phyloP scores from a whole-genome alignment of 1,140 invertebrate species.

The Trichoplusia ni region DNA sequence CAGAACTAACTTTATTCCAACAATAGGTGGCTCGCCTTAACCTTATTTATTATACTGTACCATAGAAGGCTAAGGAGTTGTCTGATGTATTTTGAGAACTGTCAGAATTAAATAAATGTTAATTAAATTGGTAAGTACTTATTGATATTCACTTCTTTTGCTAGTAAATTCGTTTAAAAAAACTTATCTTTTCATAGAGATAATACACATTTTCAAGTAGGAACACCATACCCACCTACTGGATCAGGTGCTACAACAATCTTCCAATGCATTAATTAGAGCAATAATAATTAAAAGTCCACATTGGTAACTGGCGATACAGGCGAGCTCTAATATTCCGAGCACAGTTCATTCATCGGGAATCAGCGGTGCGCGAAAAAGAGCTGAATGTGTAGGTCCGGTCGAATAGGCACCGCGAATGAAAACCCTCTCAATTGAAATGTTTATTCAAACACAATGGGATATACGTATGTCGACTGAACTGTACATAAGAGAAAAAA shows the following conservation, averaged over 20 bases:
- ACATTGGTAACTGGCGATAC: slow-evolving; percentile 38
- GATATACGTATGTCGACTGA: slow-evolving; percentile 51
- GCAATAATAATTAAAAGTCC: slow-evolving; percentile 29
- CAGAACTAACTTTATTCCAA: slow-evolving; percentile 6
- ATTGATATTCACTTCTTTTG: too few relatives aligned
- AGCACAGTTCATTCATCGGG: slow-evolving; percentile 65
- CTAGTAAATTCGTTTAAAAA: too few relatives aligned
- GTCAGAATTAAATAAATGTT: slow-evolving; percentile 7
- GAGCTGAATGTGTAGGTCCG: slow-evolving; percentile 63
- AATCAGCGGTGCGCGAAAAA: slow-evolving; percentile 67
- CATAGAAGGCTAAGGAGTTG: background rate
- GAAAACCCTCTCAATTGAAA: slow-evolving; percentile 71
- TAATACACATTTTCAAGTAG: too few relatives aligned
- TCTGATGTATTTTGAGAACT: background rate
- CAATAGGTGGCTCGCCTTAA: slow-evolving; percentile 6
- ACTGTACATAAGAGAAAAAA: slow-evolving; percentile 34
- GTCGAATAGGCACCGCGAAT: slow-evolving; percentile 62
- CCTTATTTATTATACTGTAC: slow-evolving; percentile 17
- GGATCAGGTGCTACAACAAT: too few relatives aligned
- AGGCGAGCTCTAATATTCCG: slow-evolving; percentile 62
- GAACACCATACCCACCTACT: too few relatives aligned
- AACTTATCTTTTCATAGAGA: too few relatives aligned
- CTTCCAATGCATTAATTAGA: slow-evolving; percentile 1
- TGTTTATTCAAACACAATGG: slow-evolving; percentile 73
- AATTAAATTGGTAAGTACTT: too few relatives aligned